Evolutionary conservation across 2,888 invertebrate genomes (phyloP), one percentile per base, ranked within the genome.

Genomic region (Leptinotarsa tumamoca): DNA sequence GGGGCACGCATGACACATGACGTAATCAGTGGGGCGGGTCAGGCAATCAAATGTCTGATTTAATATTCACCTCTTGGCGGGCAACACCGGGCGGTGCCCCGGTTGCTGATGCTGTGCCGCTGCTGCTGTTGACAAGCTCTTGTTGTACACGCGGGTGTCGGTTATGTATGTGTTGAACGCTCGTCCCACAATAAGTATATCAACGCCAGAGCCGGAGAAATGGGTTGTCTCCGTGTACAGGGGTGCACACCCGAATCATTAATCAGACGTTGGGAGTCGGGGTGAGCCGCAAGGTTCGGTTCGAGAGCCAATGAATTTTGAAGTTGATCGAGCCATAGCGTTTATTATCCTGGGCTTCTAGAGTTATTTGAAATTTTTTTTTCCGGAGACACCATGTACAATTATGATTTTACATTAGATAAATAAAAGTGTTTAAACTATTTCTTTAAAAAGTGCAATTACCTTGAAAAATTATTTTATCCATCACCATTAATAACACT

Each of bases 21-120:
- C 87, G 86, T 87, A 87, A 87, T 87, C 86, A 84, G 85, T 85
- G 87, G 86, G 88, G 88, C 87, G 87, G 85, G 86, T 85, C 86
- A 85, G 84, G 87, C 87, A 88, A 88, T 88, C 88, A 88, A 86
- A 85, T 86, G 87, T 87, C 87, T 88, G 88, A 88, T 88, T 88
- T 88, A 87, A 87, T 88, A 88, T 88, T 87, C 88, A 87, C 86
- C 86, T 86, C 80, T 80, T 85, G 86, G 85, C 83, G 84, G 81
- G 80, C 84, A 84, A 76, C 79, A 63, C 63, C 83, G 84, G 81
- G 80, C 84, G 84, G 74, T 78, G 73, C 67, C 73, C 73, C 56
- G 56, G 58, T 43, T 67, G 66, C 66, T 67, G 76, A 71, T 68
- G 66, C 73, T 71, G 76, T 15, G 69, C 33, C 49, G 69, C 54